Evolutionary conservation across 2,888 invertebrate genomes (phyloP).

Genomic region (Cerastoderma edule): DNA sequence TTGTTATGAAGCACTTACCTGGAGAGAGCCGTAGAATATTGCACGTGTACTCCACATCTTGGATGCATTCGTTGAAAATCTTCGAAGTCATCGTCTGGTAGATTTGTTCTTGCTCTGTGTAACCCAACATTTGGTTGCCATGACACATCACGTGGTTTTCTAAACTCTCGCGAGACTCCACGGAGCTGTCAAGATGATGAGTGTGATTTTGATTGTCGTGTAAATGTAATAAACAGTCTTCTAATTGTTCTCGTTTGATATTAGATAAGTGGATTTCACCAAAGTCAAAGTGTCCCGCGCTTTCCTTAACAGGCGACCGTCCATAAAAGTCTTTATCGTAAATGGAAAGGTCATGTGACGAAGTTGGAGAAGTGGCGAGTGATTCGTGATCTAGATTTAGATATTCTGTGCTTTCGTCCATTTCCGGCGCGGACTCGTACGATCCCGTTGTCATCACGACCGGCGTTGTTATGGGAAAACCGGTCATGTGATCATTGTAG

Average conservation of each 20-base stretch:
- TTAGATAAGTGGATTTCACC: slow-evolving; percentile 17
- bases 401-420: slow-evolving; percentile 20
- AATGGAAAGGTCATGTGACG: slow-evolving; percentile 11
- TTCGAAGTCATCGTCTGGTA: slow-evolving; percentile 24
- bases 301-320: slow-evolving; percentile 9
- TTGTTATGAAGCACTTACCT: slow-evolving; percentile 28
- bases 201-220: neutral
- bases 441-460: slow-evolving; percentile 25
- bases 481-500: slow-evolving; percentile 34
- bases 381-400: slow-evolving; percentile 27
- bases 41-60: slow-evolving; percentile 47
- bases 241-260: slow-evolving; percentile 14
- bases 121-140: slow-evolving; percentile 13
- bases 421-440: slow-evolving; percentile 19
- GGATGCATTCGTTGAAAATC: slow-evolving; percentile 29
- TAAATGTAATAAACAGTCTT: neutral
- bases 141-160: slow-evolving; percentile 15
- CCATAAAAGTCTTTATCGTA: slow-evolving; percentile 20
- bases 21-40: slow-evolving; percentile 36
- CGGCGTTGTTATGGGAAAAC: slow-evolving; percentile 29
- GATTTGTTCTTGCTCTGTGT: slow-evolving; percentile 26
- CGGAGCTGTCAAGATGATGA: no score
- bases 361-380: slow-evolving; percentile 7
- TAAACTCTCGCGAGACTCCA: slow-evolving; percentile 2
- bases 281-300: neutral